phyloP scores from a whole-genome alignment of 2,888 invertebrate genomes.

The Bruchidius siliquastri region DNA sequence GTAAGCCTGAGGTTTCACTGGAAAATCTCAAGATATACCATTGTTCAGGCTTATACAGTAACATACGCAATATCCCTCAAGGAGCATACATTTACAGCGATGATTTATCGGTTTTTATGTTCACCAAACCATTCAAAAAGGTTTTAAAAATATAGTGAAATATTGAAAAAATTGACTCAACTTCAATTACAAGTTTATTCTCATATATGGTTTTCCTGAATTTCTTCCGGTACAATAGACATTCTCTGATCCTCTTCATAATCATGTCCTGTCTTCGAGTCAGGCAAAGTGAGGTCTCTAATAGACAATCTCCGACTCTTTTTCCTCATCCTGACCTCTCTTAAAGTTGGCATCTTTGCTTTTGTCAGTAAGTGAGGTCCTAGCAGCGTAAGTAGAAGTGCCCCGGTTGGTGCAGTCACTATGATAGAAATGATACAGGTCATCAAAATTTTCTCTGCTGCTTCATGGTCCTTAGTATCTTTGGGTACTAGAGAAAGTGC shows the following conservation, averaged over 20 bases:
- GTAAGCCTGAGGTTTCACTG: too few species aligned
- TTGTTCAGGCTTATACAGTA: too few species aligned
- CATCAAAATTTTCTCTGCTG: slow-evolving; percentile 69
- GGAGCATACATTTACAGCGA: too few species aligned
- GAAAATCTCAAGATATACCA: too few species aligned
- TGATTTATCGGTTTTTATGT: too few species aligned
- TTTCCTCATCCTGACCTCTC: slow-evolving; percentile 63
- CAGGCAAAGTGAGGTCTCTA: not conserved
- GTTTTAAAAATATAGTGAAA: too few species aligned
- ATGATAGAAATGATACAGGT: slow-evolving; percentile 78
- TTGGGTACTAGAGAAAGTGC: slow-evolving; percentile 60
- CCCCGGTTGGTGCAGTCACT: slow-evolving; percentile 79
- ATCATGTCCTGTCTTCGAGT: not conserved
- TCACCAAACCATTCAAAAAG: too few species aligned
- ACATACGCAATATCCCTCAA: too few species aligned
- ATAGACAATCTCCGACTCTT: slow-evolving; percentile 46
- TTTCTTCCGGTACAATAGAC: not conserved
- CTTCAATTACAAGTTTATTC: too few species aligned
- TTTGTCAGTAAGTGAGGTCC: slow-evolving; percentile 69
- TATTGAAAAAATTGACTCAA: too few species aligned
- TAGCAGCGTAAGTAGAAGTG: slow-evolving; percentile 73
- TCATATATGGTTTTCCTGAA: not conserved
- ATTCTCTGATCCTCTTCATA: not conserved
- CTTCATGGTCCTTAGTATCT: slow-evolving; percentile 49
- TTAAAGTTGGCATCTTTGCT: slow-evolving; percentile 72